phyloP scores from a whole-genome alignment of 2,888 invertebrate species.

The Druceiella hillmani region DNA sequence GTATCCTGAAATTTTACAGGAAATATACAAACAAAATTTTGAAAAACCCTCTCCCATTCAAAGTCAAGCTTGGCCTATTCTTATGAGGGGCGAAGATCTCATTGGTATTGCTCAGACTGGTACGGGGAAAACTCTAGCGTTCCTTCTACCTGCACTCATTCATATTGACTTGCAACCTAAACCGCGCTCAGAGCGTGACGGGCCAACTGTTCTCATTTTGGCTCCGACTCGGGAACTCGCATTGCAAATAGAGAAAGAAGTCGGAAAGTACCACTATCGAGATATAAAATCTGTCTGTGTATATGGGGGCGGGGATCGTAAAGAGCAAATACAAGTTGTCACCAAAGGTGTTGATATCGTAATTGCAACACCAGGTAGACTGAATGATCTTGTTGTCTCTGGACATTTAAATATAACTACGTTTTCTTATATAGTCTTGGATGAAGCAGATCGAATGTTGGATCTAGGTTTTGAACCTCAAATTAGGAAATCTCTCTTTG shows the following conservation, averaged over 20 bases:
- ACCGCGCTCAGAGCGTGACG: constrained; percentile 65
- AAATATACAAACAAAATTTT: constrained; percentile 79
- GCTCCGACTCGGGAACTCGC: constrained; percentile 94
- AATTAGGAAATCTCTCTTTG: constrained; percentile 76
- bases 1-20: constrained; percentile 78
- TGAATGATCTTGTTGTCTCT: constrained; percentile 81
- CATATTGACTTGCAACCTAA: constrained; percentile 83
- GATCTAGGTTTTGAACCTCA: constrained; percentile 86
- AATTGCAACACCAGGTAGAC: constrained; percentile 90
- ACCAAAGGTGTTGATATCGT: constrained; percentile 86
- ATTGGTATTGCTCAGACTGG: constrained; percentile 97
- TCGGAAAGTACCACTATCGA: constrained; percentile 80
- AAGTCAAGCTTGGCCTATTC: constrained; percentile 90
- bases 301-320: constrained; percentile 85
- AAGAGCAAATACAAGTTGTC: constrained; percentile 70
- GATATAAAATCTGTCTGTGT: constrained; percentile 86
- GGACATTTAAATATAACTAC: constrained; percentile 67
- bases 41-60: constrained; percentile 85
- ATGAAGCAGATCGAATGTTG: constrained; percentile 88
- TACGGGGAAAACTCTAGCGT: constrained; percentile 93
- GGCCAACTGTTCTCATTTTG: constrained; percentile 83
- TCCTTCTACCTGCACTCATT: constrained; percentile 85
- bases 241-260: constrained; percentile 87
- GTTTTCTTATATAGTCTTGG: constrained; percentile 84
- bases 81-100: constrained; percentile 84